Base-by-base conservation (phyloP, 37 sponge, comb jelly and placozoan species). In the Chondrilla cf. caribensis region DNA sequence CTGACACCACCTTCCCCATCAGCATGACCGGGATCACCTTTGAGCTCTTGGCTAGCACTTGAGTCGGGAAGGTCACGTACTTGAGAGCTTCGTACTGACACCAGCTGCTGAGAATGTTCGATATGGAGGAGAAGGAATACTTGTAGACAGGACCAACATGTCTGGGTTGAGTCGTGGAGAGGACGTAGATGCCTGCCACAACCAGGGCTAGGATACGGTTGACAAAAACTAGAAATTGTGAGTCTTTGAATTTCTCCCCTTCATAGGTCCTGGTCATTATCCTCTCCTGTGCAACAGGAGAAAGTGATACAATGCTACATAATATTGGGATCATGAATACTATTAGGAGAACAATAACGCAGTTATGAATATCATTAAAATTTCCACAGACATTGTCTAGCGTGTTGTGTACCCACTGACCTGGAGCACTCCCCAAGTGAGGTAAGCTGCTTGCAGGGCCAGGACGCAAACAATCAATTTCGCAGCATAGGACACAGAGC, bases 1-100 rank as follows among this genome's bases (percentile, higher is more conserved):
- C 84, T 54, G 98, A 98, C 0, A 98, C 94, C 3, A 95, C 79
- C 64, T 98, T 98, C 26, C 98, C 95, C 98, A 98, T 98, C 21
- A 98, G 44, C 91, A 98, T 98, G 36, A 98, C 98, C 0, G 98
- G 92, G 37, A 98, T 93, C 9, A 93, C 94, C 39, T 98, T 98
- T 70, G 84, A 88, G 44, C 95, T 82, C 67, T 98, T 98, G 32
- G 93, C 86, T 9, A 98, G 85, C 6, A 98, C 95, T 65, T 95
- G 95, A 5, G 95, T 95, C 18, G 98, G 98, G 66, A 98, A 98
- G 25, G 89, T 89, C 41, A 98, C 96, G 60, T 88, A 98, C 83
- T 98, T 98, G 57, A 98, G 92, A 21, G 98, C 98, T 82, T 98
- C 98, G 64, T 98, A 98, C 82, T 98, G 98, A 57, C 98, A 98